A percentile compares a stretch with the other conserved stretches of the same genome.
Evolutionary conservation across 1,140 invertebrate species (phyloP).

Genomic region (Drosophila varians): DNA sequence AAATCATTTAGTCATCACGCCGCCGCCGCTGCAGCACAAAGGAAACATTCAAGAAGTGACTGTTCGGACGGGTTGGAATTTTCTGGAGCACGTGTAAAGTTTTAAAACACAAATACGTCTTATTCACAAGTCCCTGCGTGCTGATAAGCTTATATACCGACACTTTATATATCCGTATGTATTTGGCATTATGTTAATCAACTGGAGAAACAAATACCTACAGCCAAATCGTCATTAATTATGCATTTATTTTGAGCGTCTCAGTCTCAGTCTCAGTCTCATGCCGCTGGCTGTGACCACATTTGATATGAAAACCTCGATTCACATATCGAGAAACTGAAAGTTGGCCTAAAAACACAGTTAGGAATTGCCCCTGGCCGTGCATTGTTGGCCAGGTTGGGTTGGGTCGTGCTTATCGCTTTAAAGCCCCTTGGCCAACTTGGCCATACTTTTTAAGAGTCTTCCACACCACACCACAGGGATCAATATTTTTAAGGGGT

Average conservation of each 20-base stretch:
- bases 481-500: too few relatives aligned
- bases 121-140: constrained; percentile 26
- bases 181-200: constrained; percentile 64
- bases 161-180: constrained; percentile 13
- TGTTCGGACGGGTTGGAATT: constrained; percentile 5
- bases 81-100: constrained; percentile 39
- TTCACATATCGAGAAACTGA: constrained; percentile 68
- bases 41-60: constrained; percentile 18
- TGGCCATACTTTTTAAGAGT: neutral
- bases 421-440: constrained; percentile 13
- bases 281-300: constrained; percentile 55
- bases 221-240: constrained; percentile 61
- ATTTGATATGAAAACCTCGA: constrained; percentile 69
- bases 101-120: constrained; percentile 25
- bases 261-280: constrained; percentile 12
- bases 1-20: constrained; percentile 25
- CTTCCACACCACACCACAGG: too few relatives aligned
- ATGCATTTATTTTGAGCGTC: constrained; percentile 71
- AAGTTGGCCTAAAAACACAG: constrained; percentile 78
- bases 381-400: constrained; percentile 28
- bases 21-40: constrained; percentile 16
- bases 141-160: constrained; percentile 27
- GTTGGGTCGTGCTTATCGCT: constrained; percentile 19
- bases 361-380: constrained; percentile 47
- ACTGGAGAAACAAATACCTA: constrained; percentile 29